A percentile compares a stretch with the other conserved stretches of the same genome.
These are phyloP conservation scores for Varanus salvator DNA, from an alignment of 2,113 vertebrate genomes.

Conservation along the genomic window DNA sequence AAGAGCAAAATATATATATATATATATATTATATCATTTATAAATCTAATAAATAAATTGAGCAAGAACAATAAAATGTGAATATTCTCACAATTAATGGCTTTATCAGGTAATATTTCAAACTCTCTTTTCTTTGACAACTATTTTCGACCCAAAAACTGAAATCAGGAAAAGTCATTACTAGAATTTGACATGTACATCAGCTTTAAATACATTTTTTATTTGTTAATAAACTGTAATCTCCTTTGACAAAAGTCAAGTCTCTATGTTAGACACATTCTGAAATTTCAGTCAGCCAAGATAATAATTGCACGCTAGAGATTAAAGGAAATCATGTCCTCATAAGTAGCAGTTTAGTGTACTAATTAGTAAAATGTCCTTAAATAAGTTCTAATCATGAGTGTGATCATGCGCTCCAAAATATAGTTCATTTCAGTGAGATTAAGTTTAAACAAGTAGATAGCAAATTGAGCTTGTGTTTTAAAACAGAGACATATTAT, in stretches of 20 bases:
- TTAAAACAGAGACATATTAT: neutral
- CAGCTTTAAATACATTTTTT: neutral
- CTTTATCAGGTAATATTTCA: neutral
- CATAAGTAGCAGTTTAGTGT: slow-evolving; percentile 11
- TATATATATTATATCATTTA: too few relatives aligned
- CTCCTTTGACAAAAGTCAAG: slow-evolving; percentile 69
- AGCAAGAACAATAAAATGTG: too few relatives aligned
- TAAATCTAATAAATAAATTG: too few relatives aligned
- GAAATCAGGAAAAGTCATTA: neutral
- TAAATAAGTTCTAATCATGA: slow-evolving; percentile 22
- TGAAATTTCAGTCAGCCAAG: slow-evolving; percentile 67
- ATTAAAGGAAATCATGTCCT: slow-evolving; percentile 54
- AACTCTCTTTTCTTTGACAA: neutral
- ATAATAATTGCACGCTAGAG: slow-evolving; percentile 63
- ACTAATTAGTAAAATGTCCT: slow-evolving; percentile 7
- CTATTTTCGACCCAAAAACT: neutral
- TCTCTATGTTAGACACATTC: slow-evolving; percentile 58
- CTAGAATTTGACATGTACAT: slow-evolving; percentile 49
- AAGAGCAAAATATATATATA: too few relatives aligned
- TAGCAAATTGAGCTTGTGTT: neutral
- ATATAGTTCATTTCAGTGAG: neutral
- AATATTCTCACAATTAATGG: neutral
- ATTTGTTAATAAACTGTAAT: slow-evolving; percentile 47
- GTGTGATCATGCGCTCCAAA: slow-evolving; percentile 17
- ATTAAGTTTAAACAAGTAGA: neutral